Conservation (phyloP, 2,888 invertebrate species). For the Cryptocheilus praepositus region DNA sequence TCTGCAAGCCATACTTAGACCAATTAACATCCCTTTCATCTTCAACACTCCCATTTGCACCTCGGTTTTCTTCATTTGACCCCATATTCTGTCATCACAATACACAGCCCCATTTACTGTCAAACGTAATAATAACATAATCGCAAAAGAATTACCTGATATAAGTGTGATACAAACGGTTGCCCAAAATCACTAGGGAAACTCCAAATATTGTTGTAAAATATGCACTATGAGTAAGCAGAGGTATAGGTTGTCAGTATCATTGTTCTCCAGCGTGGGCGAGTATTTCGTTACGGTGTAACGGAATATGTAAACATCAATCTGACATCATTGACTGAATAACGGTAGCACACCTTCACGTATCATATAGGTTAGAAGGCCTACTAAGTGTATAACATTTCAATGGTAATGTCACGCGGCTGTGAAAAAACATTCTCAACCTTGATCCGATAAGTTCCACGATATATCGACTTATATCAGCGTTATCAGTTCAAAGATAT, state of each 20-base stretch:
- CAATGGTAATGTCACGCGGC: neutral
- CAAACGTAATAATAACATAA: too few relatives aligned
- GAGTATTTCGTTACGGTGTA: neutral
- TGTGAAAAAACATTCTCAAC: constrained; percentile 3
- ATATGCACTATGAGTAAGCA: too few relatives aligned
- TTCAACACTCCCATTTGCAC: constrained; percentile 45
- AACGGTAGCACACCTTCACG: neutral
- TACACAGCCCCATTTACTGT: too few relatives aligned
- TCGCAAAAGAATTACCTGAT: too few relatives aligned
- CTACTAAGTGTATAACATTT: neutral
- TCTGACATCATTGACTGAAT: neutral
- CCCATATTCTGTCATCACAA: constrained; percentile 47
- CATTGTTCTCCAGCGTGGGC: too few relatives aligned
- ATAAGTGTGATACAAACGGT: too few relatives aligned
- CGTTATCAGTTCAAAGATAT: constrained; percentile 33
- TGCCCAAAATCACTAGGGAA: too few relatives aligned
- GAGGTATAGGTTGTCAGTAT: too few relatives aligned
- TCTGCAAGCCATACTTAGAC: constrained; percentile 77
- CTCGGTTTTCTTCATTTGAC: constrained; percentile 49
- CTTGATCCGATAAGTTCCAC: constrained; percentile 11
- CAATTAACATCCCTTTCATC: constrained; percentile 75
- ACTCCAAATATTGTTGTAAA: too few relatives aligned
- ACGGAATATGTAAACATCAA: constrained; percentile 5
- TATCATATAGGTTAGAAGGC: constrained; percentile 40
- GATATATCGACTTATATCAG: constrained; percentile 31